Percentiles rank a stretch among this genome's conserved stretches.
Evolutionary conservation across 2,888 invertebrate species (phyloP).

Genomic region (Tachina grossa): DNA sequence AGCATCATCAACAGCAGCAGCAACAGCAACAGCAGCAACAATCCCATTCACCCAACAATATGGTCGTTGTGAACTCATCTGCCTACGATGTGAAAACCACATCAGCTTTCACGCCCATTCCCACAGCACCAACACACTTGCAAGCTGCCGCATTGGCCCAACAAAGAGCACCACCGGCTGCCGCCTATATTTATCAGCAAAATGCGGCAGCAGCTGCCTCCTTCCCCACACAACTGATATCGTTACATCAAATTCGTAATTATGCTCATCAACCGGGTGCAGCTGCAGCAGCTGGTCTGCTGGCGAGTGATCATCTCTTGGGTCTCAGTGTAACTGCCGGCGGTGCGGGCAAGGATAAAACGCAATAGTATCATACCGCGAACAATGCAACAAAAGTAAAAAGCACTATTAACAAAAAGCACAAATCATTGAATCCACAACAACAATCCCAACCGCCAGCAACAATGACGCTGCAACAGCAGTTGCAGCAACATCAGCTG

Average conservation of each 20-base stretch:
- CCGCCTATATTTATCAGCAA: conserved; percentile 91
- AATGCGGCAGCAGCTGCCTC: conserved; percentile 84
- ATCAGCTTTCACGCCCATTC: conserved; percentile 97
- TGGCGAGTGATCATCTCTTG: conserved; percentile 87
- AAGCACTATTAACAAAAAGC: conserved; percentile 49
- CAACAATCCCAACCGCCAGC: conserved; percentile 62
- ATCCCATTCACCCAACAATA: conserved; percentile 76
- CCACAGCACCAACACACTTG: conserved; percentile 90
- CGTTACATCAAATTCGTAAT: conserved; percentile 97
- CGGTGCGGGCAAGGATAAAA: conserved; percentile 79
- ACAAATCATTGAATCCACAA: conserved; percentile 51
- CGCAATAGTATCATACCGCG: conserved; percentile 79
- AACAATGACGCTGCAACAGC: conserved; percentile 61
- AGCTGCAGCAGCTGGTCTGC: conserved; percentile 84
- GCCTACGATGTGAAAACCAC: conserved; percentile 84
- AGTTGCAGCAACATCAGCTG: conserved; percentile 40
- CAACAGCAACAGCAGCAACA: conserved; percentile 77
- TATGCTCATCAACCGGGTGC: conserved; percentile 93
- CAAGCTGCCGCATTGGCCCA: conserved; percentile 83
- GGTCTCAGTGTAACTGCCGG: conserved; percentile 81
- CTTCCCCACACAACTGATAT: conserved; percentile 96
- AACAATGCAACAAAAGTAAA: conserved; percentile 35
- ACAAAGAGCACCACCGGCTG: conserved; percentile 83
- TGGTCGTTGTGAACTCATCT: conserved; percentile 74
- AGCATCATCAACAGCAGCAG: conserved; percentile 78